Percentiles rank a stretch among this genome's conserved stretches.
phyloP scores from a whole-genome alignment of 1,140 invertebrate species.

The Condylostylus longicornis region DNA sequence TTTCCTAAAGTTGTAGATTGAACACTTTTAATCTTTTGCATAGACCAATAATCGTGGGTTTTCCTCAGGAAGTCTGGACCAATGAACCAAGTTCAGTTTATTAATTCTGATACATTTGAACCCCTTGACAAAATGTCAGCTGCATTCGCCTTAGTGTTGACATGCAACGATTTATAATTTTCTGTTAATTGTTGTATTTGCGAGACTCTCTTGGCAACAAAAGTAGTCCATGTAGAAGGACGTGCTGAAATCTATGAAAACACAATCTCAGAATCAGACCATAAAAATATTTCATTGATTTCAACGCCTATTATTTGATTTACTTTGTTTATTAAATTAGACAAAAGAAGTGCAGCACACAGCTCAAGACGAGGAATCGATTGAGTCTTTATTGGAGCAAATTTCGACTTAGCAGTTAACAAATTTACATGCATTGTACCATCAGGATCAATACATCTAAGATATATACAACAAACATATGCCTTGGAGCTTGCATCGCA shows the following conservation, averaged over 20 bases:
- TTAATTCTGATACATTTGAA: constrained; percentile 10
- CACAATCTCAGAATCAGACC: constrained; percentile 16
- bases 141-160: constrained; percentile 15
- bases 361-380: no score
- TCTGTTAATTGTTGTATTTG: constrained; percentile 19
- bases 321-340: no score
- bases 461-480: not conserved
- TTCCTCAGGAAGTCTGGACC: no score
- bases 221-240: constrained; percentile 12
- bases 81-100: no score
- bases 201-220: constrained; percentile 17
- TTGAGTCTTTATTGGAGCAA: constrained; percentile 1
- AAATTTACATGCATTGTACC: not conserved
- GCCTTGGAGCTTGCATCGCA: not conserved
- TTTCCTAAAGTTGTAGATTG: no score
- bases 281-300: no score
- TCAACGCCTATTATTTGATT: no score
- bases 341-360: no score
- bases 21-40: no score
- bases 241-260: constrained; percentile 13
- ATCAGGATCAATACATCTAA: not conserved
- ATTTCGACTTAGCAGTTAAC: constrained; percentile 2
- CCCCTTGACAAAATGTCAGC: constrained; percentile 17
- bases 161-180: constrained; percentile 12
- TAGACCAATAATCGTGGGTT: no score